Conservation (phyloP, 2,888 invertebrate genomes). For the Trissonchulus latispiculum region DNA sequence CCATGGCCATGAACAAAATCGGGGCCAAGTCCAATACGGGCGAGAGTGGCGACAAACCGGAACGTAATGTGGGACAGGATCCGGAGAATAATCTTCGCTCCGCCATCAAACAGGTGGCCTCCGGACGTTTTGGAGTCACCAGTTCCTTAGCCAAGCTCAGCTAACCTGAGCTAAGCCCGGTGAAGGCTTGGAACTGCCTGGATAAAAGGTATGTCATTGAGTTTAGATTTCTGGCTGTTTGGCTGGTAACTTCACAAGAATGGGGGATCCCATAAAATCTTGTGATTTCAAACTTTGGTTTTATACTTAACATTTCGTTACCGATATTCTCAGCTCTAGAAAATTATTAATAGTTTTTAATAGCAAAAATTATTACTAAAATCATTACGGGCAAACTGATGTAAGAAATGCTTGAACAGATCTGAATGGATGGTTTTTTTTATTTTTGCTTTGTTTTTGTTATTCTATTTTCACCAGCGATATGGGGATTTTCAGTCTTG, state of each 20-base stretch:
- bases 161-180: constrained; percentile 95
- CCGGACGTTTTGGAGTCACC: constrained; percentile 95
- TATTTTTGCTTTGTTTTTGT: too few relatives aligned
- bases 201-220: constrained; percentile 59
- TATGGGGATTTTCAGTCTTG: too few relatives aligned
- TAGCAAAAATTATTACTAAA: too few relatives aligned
- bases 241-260: background rate
- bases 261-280: too few relatives aligned
- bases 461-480: too few relatives aligned
- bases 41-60: constrained; percentile 70
- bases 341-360: too few relatives aligned
- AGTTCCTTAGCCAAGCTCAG: constrained; percentile 95
- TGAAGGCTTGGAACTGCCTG: constrained; percentile 94
- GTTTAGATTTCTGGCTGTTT: too few relatives aligned
- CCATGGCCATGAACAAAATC: constrained; percentile 92
- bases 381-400: too few relatives aligned
- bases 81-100: constrained; percentile 72
- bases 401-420: too few relatives aligned
- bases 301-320: background rate
- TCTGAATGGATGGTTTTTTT: too few relatives aligned
- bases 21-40: constrained; percentile 98
- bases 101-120: constrained; percentile 96
- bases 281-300: too few relatives aligned
- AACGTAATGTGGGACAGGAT: constrained; percentile 65
- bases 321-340: background rate